phyloP scores from a whole-genome alignment of 2,113 vertebrate species.

The Alectura lathami region DNA sequence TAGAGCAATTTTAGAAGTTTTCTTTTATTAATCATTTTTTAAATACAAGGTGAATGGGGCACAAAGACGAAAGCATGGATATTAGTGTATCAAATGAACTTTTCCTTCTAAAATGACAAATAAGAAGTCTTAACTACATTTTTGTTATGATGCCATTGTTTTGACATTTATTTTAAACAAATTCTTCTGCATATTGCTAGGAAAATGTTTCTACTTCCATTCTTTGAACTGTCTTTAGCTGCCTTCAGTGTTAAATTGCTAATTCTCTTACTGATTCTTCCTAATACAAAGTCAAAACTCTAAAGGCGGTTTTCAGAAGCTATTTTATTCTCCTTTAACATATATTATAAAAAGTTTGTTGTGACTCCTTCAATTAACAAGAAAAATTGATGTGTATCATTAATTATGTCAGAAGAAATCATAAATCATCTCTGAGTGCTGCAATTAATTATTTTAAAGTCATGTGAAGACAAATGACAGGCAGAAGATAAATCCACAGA shows the following conservation, averaged over 20 bases:
- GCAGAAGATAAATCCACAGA: conserved; percentile 86
- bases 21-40: background rate
- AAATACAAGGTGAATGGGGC: background rate
- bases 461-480: conserved; percentile 88
- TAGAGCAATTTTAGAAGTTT: background rate
- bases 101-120: background rate
- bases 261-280: background rate
- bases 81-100: background rate
- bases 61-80: background rate
- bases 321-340: conserved; percentile 44
- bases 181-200: background rate
- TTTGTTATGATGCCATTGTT: background rate
- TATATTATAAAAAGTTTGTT: conserved; percentile 70
- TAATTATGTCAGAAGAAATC: conserved; percentile 96
- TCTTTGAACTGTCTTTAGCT: background rate
- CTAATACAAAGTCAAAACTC: background rate
- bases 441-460: conserved; percentile 96
- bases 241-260: background rate
- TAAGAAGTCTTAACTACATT: background rate
- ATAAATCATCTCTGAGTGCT: conserved; percentile 92
- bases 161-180: background rate
- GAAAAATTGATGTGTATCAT: conserved; percentile 96
- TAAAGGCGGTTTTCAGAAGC: conserved; percentile 9
- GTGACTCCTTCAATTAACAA: conserved; percentile 89
- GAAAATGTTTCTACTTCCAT: background rate